Evolutionary conservation across 1,140 invertebrate species (phyloP).

Genomic region (Himalopsyche phryganea): DNA sequence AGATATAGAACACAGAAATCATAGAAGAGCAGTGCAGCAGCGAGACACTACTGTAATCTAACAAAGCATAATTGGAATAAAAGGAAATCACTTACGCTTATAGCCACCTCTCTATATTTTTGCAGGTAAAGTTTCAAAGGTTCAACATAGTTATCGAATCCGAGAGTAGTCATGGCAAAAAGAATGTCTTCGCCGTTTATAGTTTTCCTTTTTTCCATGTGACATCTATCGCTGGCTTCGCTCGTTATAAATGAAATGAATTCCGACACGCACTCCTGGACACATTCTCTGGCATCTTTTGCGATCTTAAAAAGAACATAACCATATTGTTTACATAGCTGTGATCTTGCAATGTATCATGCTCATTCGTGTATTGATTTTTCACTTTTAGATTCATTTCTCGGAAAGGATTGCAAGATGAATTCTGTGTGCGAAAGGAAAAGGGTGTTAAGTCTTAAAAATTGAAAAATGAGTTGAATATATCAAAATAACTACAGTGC

Average conservation of each 20-base stretch:
- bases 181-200: slow-evolving; percentile 98
- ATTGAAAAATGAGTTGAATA: too few relatives aligned
- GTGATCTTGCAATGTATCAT: slow-evolving; percentile 7
- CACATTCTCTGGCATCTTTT: slow-evolving; percentile 98
- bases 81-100: slow-evolving; percentile 27
- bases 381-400: not conserved
- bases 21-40: too few relatives aligned
- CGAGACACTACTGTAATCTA: too few relatives aligned
- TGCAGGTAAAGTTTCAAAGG: slow-evolving; percentile 94
- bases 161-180: slow-evolving; percentile 93
- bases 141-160: slow-evolving; percentile 98
- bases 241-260: slow-evolving; percentile 99
- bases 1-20: too few relatives aligned
- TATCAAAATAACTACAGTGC: too few relatives aligned
- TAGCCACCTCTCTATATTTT: slow-evolving; percentile 83
- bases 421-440: too few relatives aligned
- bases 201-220: slow-evolving; percentile 97
- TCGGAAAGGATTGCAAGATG: not conserved
- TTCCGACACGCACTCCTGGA: slow-evolving; percentile 99
- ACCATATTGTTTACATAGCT: too few relatives aligned
- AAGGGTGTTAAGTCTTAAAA: too few relatives aligned
- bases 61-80: too few relatives aligned
- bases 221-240: slow-evolving; percentile 94
- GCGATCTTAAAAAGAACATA: slow-evolving; percentile 73
- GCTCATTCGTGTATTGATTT: not conserved